Percentiles rank a stretch among this genome's conserved stretches.
These are phyloP conservation scores for Leptopilina boulardi DNA, from an alignment of 1,140 invertebrate genomes.

Conservation along the genomic window DNA sequence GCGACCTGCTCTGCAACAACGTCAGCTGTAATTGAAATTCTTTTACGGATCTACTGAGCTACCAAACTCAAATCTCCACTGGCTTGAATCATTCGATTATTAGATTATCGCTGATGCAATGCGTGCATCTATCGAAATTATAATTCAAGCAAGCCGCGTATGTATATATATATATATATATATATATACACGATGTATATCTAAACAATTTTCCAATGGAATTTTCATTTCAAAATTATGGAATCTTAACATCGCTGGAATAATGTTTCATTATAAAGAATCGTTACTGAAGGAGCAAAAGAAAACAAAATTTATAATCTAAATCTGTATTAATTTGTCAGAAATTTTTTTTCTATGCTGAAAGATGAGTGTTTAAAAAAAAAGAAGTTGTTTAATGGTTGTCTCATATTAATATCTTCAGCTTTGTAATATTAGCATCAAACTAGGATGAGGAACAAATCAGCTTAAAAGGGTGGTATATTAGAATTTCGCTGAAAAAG, in stretches of 20 bases:
- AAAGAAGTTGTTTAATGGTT: neutral
- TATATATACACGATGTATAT: no score
- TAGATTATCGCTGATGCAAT: conserved; percentile 1
- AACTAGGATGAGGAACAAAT: neutral
- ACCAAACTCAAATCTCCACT: conserved; percentile 6
- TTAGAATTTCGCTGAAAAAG: conserved; percentile 19
- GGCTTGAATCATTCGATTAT: conserved; percentile 16
- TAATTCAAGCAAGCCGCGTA: neutral
- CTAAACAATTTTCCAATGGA: no score
- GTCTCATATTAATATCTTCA: neutral
- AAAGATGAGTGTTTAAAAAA: no score
- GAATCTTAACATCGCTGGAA: no score
- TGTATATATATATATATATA: no score
- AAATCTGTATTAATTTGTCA: no score
- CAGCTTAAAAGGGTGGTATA: conserved; percentile 24
- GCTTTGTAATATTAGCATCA: conserved; percentile 11
- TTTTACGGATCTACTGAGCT: neutral
- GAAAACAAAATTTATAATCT: no score
- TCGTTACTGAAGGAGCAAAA: no score
- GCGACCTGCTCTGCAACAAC: conserved; percentile 11
- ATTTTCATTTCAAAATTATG: no score
- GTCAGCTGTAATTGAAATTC: conserved; percentile 25
- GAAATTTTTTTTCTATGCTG: no score
- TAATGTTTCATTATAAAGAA: no score
- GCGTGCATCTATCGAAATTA: neutral